Conservation (phyloP, 2,113 vertebrate species). For the Nyctereutes procyonoides region DNA sequence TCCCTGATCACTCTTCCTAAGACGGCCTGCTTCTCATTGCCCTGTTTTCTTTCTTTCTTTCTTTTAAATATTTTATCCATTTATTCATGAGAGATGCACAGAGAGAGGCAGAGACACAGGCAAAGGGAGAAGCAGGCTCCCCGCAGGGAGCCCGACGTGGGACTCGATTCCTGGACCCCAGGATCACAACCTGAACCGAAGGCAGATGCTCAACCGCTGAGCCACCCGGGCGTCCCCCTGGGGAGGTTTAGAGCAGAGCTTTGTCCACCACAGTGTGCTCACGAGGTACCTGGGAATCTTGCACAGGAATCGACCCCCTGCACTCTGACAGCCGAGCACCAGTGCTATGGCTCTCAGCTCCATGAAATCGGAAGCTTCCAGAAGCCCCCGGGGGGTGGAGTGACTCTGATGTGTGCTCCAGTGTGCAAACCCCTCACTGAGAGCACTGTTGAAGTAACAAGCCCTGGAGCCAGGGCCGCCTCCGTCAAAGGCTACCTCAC, state of each 20-base stretch:
- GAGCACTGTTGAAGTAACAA: no score
- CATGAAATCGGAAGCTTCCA: accelerated
- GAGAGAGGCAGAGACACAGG: no score
- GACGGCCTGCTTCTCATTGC: neutral
- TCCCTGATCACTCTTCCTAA: neutral
- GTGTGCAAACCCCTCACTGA: neutral
- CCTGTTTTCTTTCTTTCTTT: neutral
- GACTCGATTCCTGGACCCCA: no score
- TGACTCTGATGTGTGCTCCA: accelerated
- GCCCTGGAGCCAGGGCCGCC: neutral
- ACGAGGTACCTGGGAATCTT: accelerated
- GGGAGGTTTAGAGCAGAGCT: neutral
- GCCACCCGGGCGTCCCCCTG: no score
- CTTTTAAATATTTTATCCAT: no score
- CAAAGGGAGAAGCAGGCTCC: no score
- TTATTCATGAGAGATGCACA: no score
- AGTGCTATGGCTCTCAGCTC: accelerated
- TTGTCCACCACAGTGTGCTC: neutral
- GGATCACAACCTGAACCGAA: no score
- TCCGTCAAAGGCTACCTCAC: accelerated
- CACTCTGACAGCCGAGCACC: accelerated
- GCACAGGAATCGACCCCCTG: neutral
- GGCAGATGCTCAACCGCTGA: no score
- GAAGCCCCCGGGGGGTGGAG: neutral
- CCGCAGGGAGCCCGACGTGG: no score